phyloP scores from a whole-genome alignment of 2,797 vertebrate genomes.

The Lepus oiostolus region DNA sequence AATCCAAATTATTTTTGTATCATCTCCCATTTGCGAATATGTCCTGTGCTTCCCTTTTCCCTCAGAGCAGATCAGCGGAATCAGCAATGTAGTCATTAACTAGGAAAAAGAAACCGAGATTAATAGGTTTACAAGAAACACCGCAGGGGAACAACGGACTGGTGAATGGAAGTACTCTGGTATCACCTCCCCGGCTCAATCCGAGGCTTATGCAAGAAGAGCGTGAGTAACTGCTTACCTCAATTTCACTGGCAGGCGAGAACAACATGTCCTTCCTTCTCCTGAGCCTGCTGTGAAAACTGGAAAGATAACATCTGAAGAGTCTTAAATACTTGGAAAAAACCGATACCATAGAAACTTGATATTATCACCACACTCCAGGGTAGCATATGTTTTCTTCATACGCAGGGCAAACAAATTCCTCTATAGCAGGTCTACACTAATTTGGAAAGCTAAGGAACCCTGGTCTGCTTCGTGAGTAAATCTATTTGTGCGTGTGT shows the following conservation, averaged over 20 bases:
- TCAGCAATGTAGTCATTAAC: conserved; percentile 63
- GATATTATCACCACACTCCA: conserved; percentile 48
- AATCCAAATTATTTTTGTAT: conserved; percentile 80
- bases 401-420: conserved; percentile 54
- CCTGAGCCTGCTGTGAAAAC: conserved; percentile 71
- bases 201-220: conserved; percentile 68
- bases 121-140: conserved; percentile 25
- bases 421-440: conserved; percentile 26
- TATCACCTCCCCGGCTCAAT: conserved; percentile 19
- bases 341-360: conserved; percentile 57
- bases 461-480: not conserved
- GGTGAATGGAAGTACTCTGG: not conserved
- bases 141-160: not conserved
- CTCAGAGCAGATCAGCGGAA: conserved; percentile 57
- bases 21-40: conserved; percentile 61
- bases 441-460: conserved; percentile 53
- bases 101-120: conserved; percentile 59
- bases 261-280: conserved; percentile 78
- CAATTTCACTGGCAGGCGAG: conserved; percentile 75
- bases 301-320: conserved; percentile 79
- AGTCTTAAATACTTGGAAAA: conserved; percentile 65
- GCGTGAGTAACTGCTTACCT: conserved; percentile 68
- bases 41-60: conserved; percentile 48
- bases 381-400: conserved; percentile 41
- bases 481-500: not conserved